These are phyloP conservation scores for Leucosticte australis DNA, from an alignment of 2,113 vertebrate species.

Conservation along the genomic window DNA sequence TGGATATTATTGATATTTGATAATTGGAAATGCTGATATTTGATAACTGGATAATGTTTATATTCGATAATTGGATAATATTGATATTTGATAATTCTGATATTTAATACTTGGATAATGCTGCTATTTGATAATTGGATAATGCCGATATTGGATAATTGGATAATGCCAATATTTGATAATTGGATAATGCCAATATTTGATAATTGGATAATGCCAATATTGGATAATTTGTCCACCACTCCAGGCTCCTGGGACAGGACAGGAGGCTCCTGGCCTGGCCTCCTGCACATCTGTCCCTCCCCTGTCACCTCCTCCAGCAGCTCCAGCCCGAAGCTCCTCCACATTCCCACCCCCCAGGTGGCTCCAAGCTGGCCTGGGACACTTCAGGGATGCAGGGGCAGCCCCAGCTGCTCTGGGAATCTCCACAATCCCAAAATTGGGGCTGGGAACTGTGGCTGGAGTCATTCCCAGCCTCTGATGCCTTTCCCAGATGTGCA, in stretches of 20 bases:
- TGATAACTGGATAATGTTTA: not conserved
- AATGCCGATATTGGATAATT: not conserved
- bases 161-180: not conserved
- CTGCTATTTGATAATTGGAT: not conserved
- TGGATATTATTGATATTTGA: too few species aligned
- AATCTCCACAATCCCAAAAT: not conserved
- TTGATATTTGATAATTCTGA: rapidly evolving
- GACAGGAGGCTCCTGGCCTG: not conserved
- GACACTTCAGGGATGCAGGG: not conserved
- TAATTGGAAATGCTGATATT: too few species aligned
- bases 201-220: not conserved
- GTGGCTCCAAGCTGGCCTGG: not conserved
- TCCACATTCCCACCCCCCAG: not conserved
- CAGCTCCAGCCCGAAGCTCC: not conserved
- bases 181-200: rapidly evolving
- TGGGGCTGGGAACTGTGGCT: not conserved
- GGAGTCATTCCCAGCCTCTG: not conserved
- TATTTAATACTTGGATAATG: not conserved
- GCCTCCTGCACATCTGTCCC: not conserved
- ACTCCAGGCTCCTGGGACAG: not conserved
- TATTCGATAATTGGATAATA: not conserved
- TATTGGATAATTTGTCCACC: not conserved
- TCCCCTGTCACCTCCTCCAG: not conserved
- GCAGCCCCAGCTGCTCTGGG: not conserved
- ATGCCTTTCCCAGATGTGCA: not conserved